Conservation (phyloP, 2,113 vertebrate genomes). For the Onychostruthus taczanowskii region DNA sequence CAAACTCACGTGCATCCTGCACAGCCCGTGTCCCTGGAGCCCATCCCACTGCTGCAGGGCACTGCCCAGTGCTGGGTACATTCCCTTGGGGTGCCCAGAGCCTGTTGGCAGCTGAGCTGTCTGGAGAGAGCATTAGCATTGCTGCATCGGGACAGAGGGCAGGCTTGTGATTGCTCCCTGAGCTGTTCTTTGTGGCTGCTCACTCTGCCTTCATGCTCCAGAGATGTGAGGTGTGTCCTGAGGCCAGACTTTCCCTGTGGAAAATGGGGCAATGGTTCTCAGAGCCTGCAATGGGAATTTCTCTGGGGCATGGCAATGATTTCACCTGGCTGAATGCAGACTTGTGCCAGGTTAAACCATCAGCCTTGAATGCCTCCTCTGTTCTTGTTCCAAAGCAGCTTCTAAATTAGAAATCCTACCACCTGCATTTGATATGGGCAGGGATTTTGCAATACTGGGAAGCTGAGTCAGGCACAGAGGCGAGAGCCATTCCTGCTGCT, state of each 20-base stretch:
- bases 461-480: background rate
- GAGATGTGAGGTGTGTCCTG: background rate
- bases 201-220: background rate
- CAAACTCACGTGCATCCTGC: background rate
- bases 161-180: background rate
- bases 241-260: background rate
- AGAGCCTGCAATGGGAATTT: background rate
- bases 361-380: background rate
- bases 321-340: background rate
- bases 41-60: background rate
- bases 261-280: rapidly evolving
- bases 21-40: background rate
- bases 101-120: background rate
- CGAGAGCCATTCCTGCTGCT: background rate
- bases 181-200: background rate
- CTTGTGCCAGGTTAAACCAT: background rate
- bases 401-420: conserved; percentile 19
- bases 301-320: background rate
- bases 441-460: conserved; percentile 34
- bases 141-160: background rate
- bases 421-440: background rate
- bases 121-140: background rate
- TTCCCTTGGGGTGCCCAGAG: rapidly evolving
- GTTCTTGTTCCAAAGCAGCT: background rate
- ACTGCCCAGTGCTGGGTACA: rapidly evolving